These are phyloP conservation scores for Microcaecilia unicolor DNA, from an alignment of 2,797 vertebrate species.

Conservation along the genomic window DNA sequence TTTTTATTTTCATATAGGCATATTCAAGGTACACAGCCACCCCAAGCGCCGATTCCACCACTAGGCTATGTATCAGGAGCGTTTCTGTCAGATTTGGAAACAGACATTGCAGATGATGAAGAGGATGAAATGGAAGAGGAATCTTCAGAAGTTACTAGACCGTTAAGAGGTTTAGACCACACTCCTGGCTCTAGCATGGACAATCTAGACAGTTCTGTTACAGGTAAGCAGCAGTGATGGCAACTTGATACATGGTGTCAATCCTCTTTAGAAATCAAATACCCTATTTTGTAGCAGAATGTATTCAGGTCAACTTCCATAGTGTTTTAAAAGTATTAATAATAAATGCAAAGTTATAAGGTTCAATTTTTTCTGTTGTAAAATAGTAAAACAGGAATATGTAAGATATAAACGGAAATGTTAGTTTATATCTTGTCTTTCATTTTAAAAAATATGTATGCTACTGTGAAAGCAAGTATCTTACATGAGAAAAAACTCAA, in stretches of 20 bases:
- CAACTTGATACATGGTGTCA: background rate
- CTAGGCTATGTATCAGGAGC: conserved; percentile 92
- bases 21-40: conserved; percentile 84
- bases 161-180: conserved; percentile 83
- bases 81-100: conserved; percentile 94
- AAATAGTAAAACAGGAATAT: too few relatives aligned
- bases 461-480: conserved; percentile 24
- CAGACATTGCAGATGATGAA: conserved; percentile 78
- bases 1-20: conserved; percentile 70
- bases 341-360: too few relatives aligned
- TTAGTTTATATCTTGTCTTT: conserved; percentile 50
- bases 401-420: conserved; percentile 57
- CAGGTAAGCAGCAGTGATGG: conserved; percentile 63
- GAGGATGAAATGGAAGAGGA: conserved; percentile 82
- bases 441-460: conserved; percentile 48
- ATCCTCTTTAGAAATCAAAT: too few relatives aligned
- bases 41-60: conserved; percentile 86
- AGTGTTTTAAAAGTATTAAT: too few relatives aligned
- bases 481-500: too few relatives aligned
- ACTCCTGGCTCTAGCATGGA: conserved; percentile 95
- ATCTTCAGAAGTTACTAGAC: conserved; percentile 79
- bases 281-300: too few relatives aligned
- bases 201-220: conserved; percentile 95
- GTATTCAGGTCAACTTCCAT: too few relatives aligned
- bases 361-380: too few relatives aligned